These are phyloP conservation scores for Rhopalosiphum nymphaeae DNA, from an alignment of 2,888 invertebrate species.

Conservation along the genomic window DNA sequence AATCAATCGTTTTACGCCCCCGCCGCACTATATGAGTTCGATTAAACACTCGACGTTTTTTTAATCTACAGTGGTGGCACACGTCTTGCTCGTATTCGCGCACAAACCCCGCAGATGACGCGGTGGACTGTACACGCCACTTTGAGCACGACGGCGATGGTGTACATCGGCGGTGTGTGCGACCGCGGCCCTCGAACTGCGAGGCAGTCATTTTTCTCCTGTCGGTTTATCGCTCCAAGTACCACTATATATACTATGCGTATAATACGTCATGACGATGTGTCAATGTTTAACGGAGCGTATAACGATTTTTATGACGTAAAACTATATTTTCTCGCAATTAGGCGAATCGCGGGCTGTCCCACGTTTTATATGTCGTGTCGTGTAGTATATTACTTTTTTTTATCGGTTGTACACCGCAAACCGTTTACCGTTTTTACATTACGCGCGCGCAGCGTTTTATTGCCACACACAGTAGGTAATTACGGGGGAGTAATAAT, in stretches of 20 bases:
- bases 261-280: not conserved
- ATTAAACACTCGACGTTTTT: not conserved
- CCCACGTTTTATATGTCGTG: not conserved
- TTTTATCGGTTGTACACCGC: not conserved
- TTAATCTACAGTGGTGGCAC: not conserved
- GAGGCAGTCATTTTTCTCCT: not conserved
- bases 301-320: not conserved
- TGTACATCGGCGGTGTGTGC: not conserved
- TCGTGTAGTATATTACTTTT: not conserved
- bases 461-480: not conserved
- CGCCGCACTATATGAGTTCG: not conserved
- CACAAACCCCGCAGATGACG: not conserved
- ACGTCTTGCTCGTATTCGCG: not conserved
- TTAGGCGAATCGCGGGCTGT: not conserved
- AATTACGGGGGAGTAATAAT: not conserved
- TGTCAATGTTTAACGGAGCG: not conserved
- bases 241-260: fast-evolving
- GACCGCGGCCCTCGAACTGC: not conserved
- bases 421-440: not conserved
- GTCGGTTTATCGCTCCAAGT: not conserved
- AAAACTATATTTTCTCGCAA: not conserved
- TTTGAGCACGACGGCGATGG: not conserved
- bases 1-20: conserved; percentile 23
- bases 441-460: not conserved
- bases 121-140: not conserved